phyloP scores from a whole-genome alignment of 2,888 invertebrate species.

The Orchesella flavescens region DNA sequence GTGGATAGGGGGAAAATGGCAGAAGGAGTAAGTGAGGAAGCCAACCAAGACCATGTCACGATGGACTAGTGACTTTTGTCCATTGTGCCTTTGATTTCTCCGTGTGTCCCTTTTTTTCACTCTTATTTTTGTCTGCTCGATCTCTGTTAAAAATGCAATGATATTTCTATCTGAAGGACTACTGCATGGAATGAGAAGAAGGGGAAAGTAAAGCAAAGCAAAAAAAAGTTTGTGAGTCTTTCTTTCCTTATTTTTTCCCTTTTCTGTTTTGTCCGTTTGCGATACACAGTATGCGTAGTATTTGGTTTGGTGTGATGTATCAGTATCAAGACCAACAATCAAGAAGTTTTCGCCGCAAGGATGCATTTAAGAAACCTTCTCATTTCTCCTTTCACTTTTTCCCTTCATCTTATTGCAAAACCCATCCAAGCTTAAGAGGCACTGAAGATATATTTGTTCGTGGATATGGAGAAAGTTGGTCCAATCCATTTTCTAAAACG shows the following conservation, averaged over 20 bases:
- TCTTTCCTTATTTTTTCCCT: neutral
- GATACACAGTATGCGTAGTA: neutral
- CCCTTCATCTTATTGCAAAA: constrained; percentile 28
- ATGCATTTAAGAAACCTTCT: constrained; percentile 16
- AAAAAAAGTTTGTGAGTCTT: neutral
- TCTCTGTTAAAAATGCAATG: constrained; percentile 12
- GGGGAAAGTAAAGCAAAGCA: neutral
- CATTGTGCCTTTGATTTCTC: constrained; percentile 3
- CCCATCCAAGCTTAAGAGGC: constrained; percentile 32
- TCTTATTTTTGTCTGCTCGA: constrained; percentile 13
- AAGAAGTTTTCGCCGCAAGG: constrained; percentile 43
- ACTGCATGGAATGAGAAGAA: neutral
- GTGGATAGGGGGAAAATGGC: neutral
- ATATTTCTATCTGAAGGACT: constrained; percentile 3
- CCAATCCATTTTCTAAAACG: constrained; percentile 41
- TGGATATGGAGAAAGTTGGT: constrained; percentile 41
- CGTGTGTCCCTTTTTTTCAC: constrained; percentile 14
- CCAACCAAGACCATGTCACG: neutral
- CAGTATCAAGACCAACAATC: constrained; percentile 34
- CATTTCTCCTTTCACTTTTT: constrained; percentile 30
- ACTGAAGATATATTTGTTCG: constrained; percentile 41
- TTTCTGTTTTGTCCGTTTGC: neutral
- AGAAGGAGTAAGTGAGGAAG: constrained; percentile 1
- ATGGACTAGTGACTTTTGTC: constrained; percentile 19
- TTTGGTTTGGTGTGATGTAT: constrained; percentile 3